A percentile compares a stretch with the other conserved stretches of the same genome.
Conservation (phyloP, 1,140 invertebrate species). For the Psilanteris sp. region DNA sequence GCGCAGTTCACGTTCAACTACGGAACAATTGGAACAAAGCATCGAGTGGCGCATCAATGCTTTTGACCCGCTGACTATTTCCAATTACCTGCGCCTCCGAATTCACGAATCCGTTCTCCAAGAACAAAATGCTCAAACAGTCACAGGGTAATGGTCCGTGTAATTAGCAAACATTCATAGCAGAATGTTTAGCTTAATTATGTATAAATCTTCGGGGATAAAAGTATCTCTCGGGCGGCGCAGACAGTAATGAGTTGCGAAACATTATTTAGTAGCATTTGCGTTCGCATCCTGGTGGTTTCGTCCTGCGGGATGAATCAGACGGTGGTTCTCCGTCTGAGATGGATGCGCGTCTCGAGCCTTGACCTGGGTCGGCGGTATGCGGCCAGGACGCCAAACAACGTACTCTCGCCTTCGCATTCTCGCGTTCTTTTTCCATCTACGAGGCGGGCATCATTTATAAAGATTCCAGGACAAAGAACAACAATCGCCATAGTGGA, state of each 20-base stretch:
- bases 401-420: conserved; percentile 65
- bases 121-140: neutral
- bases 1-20: no score
- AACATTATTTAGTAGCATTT: conserved; percentile 56
- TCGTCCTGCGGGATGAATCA: conserved; percentile 63
- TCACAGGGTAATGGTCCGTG: neutral
- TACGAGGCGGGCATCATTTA: conserved; percentile 70
- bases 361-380: conserved; percentile 61
- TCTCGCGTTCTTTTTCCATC: conserved; percentile 61
- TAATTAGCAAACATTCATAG: conserved; percentile 21
- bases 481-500: conserved; percentile 70
- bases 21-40: no score
- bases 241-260: conserved; percentile 52
- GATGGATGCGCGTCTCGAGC: conserved; percentile 68
- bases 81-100: no score
- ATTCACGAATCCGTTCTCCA: neutral
- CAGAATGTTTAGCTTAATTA: conserved; percentile 16
- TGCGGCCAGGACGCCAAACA: conserved; percentile 68
- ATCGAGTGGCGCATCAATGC: no score
- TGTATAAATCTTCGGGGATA: conserved; percentile 16
- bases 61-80: no score
- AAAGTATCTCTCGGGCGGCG: conserved; percentile 14
- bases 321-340: conserved; percentile 25
- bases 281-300: conserved; percentile 40
- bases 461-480: conserved; percentile 77